Evolutionary conservation across 2,888 invertebrate genomes (phyloP), one percentile per base, ranked within the genome.

Genomic region (Rhogogaster chlorosoma): DNA sequence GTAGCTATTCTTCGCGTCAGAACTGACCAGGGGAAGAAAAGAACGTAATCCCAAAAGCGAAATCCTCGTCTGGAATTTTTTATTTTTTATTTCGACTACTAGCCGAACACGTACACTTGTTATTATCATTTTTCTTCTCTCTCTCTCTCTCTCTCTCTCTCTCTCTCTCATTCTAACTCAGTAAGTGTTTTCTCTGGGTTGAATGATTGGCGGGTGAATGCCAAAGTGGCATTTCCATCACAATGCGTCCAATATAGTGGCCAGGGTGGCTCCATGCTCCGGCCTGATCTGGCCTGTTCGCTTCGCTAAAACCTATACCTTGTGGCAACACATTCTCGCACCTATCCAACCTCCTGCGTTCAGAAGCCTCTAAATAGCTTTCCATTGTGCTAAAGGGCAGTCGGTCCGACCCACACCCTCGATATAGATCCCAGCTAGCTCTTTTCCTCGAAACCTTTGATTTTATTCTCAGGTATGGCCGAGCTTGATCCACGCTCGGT

Each of bases 131-230:
- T 38, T 42, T 64, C n/a, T 64, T 26, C 22, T 57, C 36, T 36
- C 18, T 29, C 10, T 49, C 36, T n/a, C 53, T 67, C 53, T 83
- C 57, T 83, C 64, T 77, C 83, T 78, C 22, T 85, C 71, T 75
- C 77, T 70, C 85, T 85, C 61, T 73, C 84, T 15, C 70, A 77
- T 64, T 71, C 84, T 84, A 67, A 70, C 84, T 18, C 86, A 86
- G 87, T 89, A 88, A 88, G 86, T 87, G 85, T 87, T 87, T 87
- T 86, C 85, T 87, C 75, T 85, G 83, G 85, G 86, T 82, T 86
- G 86, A 83, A 87, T 89, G 90, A 91, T 89, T 90, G 91, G 88
- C 89, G 86, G 87, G 77, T 89, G 89, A 91, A 90, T 90, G 88
- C 85, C 86, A 83, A 83, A 80, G 78, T 85, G 87, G 86, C 86